phyloP scores from a whole-genome alignment of 2,888 invertebrate genomes.

The Scaptomyza tumidula region DNA sequence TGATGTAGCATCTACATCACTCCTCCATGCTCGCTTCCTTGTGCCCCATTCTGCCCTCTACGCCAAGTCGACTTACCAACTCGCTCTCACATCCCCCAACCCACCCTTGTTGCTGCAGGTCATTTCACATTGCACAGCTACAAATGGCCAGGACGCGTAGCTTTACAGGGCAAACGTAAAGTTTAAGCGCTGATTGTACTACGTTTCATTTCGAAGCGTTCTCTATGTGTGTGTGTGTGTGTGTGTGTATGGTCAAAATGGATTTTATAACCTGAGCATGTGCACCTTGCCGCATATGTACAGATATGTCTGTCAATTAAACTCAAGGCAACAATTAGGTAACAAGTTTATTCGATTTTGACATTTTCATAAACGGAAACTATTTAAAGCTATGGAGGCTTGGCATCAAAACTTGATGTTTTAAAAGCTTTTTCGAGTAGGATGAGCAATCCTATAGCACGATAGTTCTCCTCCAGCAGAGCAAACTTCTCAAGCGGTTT shows the following conservation, averaged over 20 bases:
- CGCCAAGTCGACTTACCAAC: constrained; percentile 39
- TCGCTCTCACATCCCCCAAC: constrained; percentile 7
- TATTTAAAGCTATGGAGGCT: not conserved
- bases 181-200: constrained; percentile 71
- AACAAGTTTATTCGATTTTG: not conserved
- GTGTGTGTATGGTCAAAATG: constrained; percentile 22
- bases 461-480: constrained; percentile 80
- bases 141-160: constrained; percentile 56
- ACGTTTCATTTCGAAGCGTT: constrained; percentile 20
- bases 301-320: not conserved
- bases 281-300: constrained; percentile 21
- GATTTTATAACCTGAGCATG: constrained; percentile 57
- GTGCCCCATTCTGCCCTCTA: constrained; percentile 11
- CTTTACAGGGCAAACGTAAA: constrained; percentile 73
- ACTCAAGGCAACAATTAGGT: not conserved
- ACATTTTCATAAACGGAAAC: not conserved
- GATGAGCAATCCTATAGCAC: constrained; percentile 81
- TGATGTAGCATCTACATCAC: constrained; percentile 76
- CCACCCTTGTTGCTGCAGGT: constrained; percentile 47
- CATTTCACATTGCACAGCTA: constrained; percentile 52
- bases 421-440: constrained; percentile 82
- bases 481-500: constrained; percentile 82
- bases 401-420: no score
- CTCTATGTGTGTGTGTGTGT: not conserved
- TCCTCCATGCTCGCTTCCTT: constrained; percentile 42